These are phyloP conservation scores for Aspidapion aeneum DNA, from an alignment of 2,888 invertebrate genomes.

Conservation along the genomic window DNA sequence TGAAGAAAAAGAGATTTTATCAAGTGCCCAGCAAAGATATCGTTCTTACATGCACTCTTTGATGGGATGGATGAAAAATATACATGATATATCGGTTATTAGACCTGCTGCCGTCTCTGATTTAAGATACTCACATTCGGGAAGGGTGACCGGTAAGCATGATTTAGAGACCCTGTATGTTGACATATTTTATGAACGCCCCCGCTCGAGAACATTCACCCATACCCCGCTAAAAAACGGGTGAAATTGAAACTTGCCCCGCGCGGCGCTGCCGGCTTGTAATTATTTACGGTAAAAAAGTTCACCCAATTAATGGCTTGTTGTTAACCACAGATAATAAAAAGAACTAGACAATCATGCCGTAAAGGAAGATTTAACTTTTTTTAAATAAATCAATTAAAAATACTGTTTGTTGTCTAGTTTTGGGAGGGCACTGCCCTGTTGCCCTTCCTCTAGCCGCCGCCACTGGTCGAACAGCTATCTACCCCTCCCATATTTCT, in stretches of 20 bases:
- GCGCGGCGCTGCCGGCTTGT: no score
- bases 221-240: no score
- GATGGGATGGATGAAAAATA: conserved; percentile 65
- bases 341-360: no score
- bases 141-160: conserved; percentile 48
- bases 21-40: conserved; percentile 61
- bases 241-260: no score
- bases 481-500: no score
- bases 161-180: neutral
- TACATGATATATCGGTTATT: conserved; percentile 56
- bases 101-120: conserved; percentile 60
- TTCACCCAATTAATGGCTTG: no score
- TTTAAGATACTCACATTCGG: conserved; percentile 57
- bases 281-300: no score
- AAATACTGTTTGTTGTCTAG: no score
- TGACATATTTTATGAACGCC: neutral
- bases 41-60: conserved; percentile 51
- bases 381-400: no score
- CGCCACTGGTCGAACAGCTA: neutral
- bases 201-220: neutral
- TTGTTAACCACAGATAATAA: no score
- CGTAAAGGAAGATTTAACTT: no score
- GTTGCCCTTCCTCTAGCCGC: neutral
- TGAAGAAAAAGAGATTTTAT: conserved; percentile 59
- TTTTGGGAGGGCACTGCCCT: no score